Evolutionary conservation across 1,140 invertebrate genomes (phyloP).

Genomic region (Penaeus indicus): DNA sequence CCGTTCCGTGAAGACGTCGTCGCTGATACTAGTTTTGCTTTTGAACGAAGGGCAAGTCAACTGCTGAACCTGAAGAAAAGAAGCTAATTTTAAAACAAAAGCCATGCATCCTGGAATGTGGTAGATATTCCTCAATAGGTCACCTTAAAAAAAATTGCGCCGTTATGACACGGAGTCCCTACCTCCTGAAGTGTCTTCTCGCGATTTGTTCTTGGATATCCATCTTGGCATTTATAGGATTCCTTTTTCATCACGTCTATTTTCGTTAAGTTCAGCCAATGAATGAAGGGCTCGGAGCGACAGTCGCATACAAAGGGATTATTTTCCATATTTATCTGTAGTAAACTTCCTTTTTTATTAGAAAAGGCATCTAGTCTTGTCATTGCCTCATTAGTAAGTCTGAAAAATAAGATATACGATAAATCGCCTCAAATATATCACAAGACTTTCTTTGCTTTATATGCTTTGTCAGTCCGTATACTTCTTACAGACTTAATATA

Average conservation of each 20-base stretch:
- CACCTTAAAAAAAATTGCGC: neutral
- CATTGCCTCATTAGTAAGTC: conserved; percentile 45
- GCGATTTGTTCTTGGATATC: conserved; percentile 42
- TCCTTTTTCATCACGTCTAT: conserved; percentile 7
- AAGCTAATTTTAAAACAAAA: too few species aligned
- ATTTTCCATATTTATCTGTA: conserved; percentile 37
- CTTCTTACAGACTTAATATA: neutral
- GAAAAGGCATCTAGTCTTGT: conserved; percentile 22
- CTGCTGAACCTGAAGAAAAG: too few species aligned
- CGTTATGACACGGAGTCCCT: neutral
- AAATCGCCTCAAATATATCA: neutral
- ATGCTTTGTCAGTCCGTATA: neutral
- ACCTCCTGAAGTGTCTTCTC: conserved; percentile 16
- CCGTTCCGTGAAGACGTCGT: too few species aligned
- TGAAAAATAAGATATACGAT: neutral
- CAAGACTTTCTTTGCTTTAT: neutral
- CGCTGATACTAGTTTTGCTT: too few species aligned
- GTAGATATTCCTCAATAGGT: too few species aligned
- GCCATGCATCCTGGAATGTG: too few species aligned
- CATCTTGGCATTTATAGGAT: conserved; percentile 37
- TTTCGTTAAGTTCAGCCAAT: conserved; percentile 41
- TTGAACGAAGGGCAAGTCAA: too few species aligned
- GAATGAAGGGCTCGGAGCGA: conserved; percentile 34
- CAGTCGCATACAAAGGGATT: conserved; percentile 53
- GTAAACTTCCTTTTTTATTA: neutral